Conservation (phyloP, 2,113 vertebrate genomes). For the Tonatia bakeri region DNA sequence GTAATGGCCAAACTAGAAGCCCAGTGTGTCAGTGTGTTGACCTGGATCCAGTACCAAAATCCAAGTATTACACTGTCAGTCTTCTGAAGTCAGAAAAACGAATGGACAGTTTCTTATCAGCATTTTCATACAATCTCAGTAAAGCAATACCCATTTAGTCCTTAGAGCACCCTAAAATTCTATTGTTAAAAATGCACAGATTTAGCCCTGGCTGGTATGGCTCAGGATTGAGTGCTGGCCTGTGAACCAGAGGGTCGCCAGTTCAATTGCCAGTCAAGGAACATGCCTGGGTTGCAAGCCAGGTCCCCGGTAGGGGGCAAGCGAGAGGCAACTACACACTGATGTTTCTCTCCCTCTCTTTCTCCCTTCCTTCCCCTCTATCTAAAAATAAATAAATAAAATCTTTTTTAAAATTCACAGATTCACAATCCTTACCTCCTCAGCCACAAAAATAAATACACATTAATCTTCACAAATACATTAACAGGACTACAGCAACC, state of each 20-base stretch:
- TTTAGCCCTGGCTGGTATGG: no score
- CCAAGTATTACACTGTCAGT: background rate
- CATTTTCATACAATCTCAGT: background rate
- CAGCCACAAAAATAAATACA: background rate
- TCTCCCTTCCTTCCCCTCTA: no score
- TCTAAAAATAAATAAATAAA: no score
- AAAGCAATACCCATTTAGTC: background rate
- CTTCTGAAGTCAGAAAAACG: constrained; percentile 10
- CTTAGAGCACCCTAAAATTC: background rate
- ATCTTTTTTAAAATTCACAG: background rate
- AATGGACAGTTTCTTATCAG: background rate
- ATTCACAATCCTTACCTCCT: background rate
- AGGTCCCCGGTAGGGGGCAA: no score
- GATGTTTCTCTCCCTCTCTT: no score
- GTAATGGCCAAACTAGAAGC: background rate
- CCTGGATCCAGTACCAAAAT: background rate
- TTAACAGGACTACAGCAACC: background rate
- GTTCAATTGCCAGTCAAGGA: no score
- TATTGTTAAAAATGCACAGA: background rate
- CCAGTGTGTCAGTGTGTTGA: background rate
- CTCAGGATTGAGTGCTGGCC: no score
- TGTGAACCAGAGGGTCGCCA: no score
- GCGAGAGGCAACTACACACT: no score
- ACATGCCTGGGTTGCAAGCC: no score
- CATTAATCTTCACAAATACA: background rate